A percentile compares a stretch with the other conserved stretches of the same genome.
These are phyloP conservation scores for Meleagris gallopavo DNA, from an alignment of 2,113 vertebrate genomes.

Conservation along the genomic window DNA sequence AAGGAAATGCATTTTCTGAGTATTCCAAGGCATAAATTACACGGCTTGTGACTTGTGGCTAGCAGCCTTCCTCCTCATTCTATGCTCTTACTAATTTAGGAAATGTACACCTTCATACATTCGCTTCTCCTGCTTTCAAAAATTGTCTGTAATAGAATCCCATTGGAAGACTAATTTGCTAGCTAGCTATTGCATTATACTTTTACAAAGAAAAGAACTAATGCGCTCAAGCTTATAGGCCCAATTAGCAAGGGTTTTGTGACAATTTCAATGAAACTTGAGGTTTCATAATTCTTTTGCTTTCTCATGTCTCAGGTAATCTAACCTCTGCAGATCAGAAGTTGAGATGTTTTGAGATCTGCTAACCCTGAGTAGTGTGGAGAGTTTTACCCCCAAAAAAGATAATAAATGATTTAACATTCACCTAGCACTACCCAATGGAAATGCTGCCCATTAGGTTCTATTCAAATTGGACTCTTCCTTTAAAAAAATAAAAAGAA, in stretches of 20 bases:
- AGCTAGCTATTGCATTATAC: background rate
- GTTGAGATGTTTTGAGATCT: background rate
- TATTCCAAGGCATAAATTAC: slow-evolving; percentile 69
- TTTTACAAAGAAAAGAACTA: slow-evolving; percentile 59
- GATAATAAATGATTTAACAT: background rate
- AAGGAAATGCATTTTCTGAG: slow-evolving; percentile 65
- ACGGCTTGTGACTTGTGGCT: slow-evolving; percentile 65
- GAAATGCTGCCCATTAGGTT: background rate
- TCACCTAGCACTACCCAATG: background rate
- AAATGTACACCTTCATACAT: slow-evolving; percentile 56
- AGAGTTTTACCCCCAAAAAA: background rate
- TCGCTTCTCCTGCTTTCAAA: slow-evolving; percentile 48
- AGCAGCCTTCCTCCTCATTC: slow-evolving; percentile 49
- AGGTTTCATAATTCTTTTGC: slow-evolving; percentile 40
- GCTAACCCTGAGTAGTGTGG: slow-evolving; percentile 3
- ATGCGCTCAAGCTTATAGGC: slow-evolving; percentile 34
- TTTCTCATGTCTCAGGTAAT: slow-evolving; percentile 25
- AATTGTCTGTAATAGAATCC: slow-evolving; percentile 36
- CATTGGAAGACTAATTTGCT: slow-evolving; percentile 46
- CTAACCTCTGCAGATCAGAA: background rate
- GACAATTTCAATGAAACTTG: slow-evolving; percentile 19
- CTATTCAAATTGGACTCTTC: background rate
- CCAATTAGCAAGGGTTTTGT: slow-evolving; percentile 31
- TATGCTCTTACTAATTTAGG: slow-evolving; percentile 53
- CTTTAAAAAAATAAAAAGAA: slow-evolving; percentile 12